Evolutionary conservation across 2,888 invertebrate genomes (phyloP), one percentile per base, ranked within the genome.

Genomic region (Ceraclea dissimilis): DNA sequence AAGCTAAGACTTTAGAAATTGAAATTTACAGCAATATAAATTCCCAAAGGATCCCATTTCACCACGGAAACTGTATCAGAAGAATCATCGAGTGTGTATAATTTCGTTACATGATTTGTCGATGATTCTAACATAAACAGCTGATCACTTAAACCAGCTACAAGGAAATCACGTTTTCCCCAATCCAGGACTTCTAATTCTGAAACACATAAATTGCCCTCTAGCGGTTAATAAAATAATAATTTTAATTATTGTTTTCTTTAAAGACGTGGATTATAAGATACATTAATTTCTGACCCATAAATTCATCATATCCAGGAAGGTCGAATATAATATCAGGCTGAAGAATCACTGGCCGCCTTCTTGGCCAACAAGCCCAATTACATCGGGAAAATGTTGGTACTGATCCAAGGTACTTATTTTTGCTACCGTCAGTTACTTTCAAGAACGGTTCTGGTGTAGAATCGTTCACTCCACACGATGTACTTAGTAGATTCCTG

Each of bases 251-350:
- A 33, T 33, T 33, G 33, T 33, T 33, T 33, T 10, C 8, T 13
- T 10, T 10, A 13, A 13, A 33, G 8, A 33, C 13, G 13, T 33
- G 8, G 8, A 33, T 33, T 33, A 10, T 10, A 33, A n/a, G n/a
- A n/a, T n/a, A n/a, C n/a, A n/a, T n/a, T 26, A 4, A 26, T 26
- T 10, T 26, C 58, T 58, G 44, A 63, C 63, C 57, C 56, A 63
- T 61, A 34, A 54, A 46, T 43, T 54, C 59, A 19, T 61, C 47
- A 58, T 60, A 58, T 61, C 61, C 61, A 1, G 67, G 66, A 59
- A 67, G 61, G 54, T 67, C 67, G 39, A 67, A 60, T 26, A 66
- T 59, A 13, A 62, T 59, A 11, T 60, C 61, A 2, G 66, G 66
- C 19, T 59, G 50, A 6, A 58, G 58, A 2, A 66, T 57, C 18